These are phyloP conservation scores for Murina feae DNA, from an alignment of 2,113 vertebrate genomes.

Conservation along the genomic window DNA sequence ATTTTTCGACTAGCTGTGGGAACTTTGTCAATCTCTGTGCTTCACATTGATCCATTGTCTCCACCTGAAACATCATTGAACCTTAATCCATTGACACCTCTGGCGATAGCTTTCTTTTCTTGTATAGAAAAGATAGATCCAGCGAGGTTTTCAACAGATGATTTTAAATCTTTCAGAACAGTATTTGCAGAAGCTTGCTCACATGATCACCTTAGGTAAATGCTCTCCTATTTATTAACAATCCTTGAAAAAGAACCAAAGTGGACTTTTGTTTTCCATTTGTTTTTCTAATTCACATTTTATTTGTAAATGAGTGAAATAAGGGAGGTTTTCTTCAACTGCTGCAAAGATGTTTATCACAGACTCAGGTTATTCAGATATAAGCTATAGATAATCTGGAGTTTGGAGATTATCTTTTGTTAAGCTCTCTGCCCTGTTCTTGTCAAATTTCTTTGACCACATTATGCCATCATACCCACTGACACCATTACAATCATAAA, in stretches of 20 bases:
- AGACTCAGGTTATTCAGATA: background rate
- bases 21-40: slow-evolving; percentile 90
- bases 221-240: slow-evolving; percentile 61
- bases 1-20: slow-evolving; percentile 89
- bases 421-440: background rate
- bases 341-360: background rate
- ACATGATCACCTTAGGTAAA: slow-evolving; percentile 95
- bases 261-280: background rate
- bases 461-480: background rate
- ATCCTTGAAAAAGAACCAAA: slow-evolving; percentile 36
- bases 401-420: background rate
- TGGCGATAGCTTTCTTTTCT: slow-evolving; percentile 92
- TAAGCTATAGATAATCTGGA: background rate
- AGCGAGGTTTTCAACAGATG: slow-evolving; percentile 81
- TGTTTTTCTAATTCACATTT: slow-evolving; percentile 9
- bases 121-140: slow-evolving; percentile 85
- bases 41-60: slow-evolving; percentile 96
- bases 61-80: slow-evolving; percentile 88
- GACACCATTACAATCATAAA: background rate
- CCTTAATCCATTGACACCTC: slow-evolving; percentile 87
- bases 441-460: background rate
- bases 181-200: slow-evolving; percentile 94
- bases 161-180: slow-evolving; percentile 87
- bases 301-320: background rate
- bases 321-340: background rate